Conservation (phyloP, 1,140 invertebrate genomes). For the Drosophila grimshawi region DNA sequence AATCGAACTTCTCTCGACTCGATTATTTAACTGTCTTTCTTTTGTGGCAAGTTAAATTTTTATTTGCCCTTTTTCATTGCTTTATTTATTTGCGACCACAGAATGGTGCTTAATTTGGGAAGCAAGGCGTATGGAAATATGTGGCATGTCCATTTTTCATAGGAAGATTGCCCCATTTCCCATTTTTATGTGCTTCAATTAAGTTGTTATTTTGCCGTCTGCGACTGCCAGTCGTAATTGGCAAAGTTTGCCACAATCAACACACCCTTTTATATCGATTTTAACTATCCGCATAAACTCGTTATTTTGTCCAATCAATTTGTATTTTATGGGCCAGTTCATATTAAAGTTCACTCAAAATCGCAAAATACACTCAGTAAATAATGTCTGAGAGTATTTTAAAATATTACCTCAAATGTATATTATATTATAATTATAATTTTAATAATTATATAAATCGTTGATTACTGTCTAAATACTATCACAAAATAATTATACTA, state of each 20-base stretch:
- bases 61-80: slow-evolving; percentile 14
- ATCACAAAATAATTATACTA: no score
- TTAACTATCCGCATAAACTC: no score
- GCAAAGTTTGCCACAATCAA: slow-evolving; percentile 10
- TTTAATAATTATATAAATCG: no score
- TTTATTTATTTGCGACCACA: slow-evolving; percentile 30
- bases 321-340: no score
- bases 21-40: slow-evolving; percentile 4
- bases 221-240: slow-evolving; percentile 20
- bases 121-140: slow-evolving; percentile 19
- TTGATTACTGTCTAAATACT: no score
- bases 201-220: slow-evolving; percentile 10
- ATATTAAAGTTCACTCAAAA: no score
- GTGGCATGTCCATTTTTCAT: slow-evolving; percentile 3
- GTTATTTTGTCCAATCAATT: no score
- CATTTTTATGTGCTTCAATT: slow-evolving; percentile 18
- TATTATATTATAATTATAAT: no score
- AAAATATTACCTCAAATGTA: no score
- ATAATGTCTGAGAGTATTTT: no score
- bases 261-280: not conserved
- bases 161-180: not conserved
- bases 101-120: slow-evolving; percentile 25
- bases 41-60: slow-evolving; percentile 13
- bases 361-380: no score
- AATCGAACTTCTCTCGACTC: slow-evolving; percentile 12